phyloP scores from a whole-genome alignment of 2,888 invertebrate species.

The Melieria omissa region DNA sequence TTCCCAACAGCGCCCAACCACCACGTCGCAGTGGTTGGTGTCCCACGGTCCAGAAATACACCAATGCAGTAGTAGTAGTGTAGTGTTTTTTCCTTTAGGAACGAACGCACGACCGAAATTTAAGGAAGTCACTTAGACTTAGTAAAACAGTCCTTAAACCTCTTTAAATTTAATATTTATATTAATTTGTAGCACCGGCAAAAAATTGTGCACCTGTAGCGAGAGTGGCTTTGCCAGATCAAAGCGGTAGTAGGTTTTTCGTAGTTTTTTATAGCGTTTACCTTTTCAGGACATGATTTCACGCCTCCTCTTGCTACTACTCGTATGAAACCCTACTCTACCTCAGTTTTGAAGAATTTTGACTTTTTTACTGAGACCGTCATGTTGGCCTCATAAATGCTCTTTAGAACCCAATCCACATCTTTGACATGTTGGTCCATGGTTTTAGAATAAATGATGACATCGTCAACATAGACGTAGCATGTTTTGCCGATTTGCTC shows the following conservation, averaged over 20 bases:
- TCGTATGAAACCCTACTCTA: constrained; percentile 14
- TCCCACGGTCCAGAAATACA: no score
- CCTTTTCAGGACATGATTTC: constrained; percentile 6
- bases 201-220: no score
- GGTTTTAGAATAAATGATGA: constrained; percentile 6
- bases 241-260: not conserved
- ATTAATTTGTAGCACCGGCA: no score
- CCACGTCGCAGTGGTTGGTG: no score
- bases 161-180: no score
- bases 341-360: constrained; percentile 14
- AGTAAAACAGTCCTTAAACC: no score
- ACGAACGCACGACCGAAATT: no score
- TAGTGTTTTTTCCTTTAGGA: no score
- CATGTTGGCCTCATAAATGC: constrained; percentile 1
- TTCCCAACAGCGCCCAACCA: no score
- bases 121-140: no score
- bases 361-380: constrained; percentile 12
- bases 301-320: not conserved
- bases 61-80: no score
- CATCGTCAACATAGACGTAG: constrained; percentile 1
- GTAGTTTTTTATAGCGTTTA: constrained; percentile 4
- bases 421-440: constrained; percentile 1
- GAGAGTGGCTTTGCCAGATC: no score
- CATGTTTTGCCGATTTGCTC: constrained; percentile 11
- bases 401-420: not conserved